phyloP scores from a whole-genome alignment of 2,888 invertebrate species.

The Trichopria drosophilae region DNA sequence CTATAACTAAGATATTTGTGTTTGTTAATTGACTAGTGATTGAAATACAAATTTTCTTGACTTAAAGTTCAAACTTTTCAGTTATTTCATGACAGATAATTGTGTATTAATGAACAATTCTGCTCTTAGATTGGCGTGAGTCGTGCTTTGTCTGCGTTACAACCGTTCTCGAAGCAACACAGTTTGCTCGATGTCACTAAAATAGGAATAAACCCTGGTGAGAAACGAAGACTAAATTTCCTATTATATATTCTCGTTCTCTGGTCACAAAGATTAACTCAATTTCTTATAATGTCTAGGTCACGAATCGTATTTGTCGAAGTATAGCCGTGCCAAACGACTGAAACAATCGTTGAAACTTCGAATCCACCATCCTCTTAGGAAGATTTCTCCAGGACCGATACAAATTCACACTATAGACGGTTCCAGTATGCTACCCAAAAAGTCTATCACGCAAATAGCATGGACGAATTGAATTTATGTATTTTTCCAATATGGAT shows the following conservation, averaged over 20 bases:
- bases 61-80: slow-evolving; percentile 20
- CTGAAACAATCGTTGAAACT: slow-evolving; percentile 30
- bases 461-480: slow-evolving; percentile 25
- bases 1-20: no score
- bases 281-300: slow-evolving; percentile 40
- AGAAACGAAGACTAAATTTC: slow-evolving; percentile 56
- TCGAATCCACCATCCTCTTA: slow-evolving; percentile 27
- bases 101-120: no score
- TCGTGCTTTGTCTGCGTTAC: slow-evolving; percentile 73
- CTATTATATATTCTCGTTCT: slow-evolving; percentile 4
- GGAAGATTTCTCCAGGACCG: slow-evolving; percentile 27
- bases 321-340: slow-evolving; percentile 40
- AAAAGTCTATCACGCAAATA: slow-evolving; percentile 11
- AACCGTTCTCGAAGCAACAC: slow-evolving; percentile 63
- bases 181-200: slow-evolving; percentile 59
- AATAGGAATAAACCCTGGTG: slow-evolving; percentile 74
- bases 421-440: no score
- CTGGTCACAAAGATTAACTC: slow-evolving; percentile 1
- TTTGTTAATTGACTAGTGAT: no score
- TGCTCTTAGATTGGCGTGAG: slow-evolving; percentile 68
- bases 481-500: neutral
- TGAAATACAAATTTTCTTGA: no score
- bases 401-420: no score
- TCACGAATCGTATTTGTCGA: slow-evolving; percentile 51
- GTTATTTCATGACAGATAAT: no score